Base-by-base conservation (phyloP, 1,140 invertebrate species). In the Druon quercuslanigerum region DNA sequence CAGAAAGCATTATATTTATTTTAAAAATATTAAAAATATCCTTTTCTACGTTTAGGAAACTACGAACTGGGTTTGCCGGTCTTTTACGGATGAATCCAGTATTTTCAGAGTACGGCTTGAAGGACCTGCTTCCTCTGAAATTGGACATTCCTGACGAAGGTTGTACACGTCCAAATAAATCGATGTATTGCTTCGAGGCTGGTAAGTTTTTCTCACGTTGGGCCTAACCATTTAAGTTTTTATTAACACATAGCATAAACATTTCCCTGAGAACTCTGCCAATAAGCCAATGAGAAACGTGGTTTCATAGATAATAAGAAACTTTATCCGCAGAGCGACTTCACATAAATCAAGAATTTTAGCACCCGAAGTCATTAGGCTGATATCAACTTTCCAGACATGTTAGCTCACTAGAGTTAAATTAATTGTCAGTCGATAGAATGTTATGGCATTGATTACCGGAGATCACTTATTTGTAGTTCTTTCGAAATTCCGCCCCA, bases 141-240 rank as follows among this genome's bases (percentile, higher is more conserved):
- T 91, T 97, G 50, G 95, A 97, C 81, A 95, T 97, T 77, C 97
- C 97, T 6, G 97, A 98, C 89, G 96, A 97, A 92, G 97, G 97
- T n/a, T 98, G 97, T 89, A 97, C 96, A 3, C 91, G 97, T 71
- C 96, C 96, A 2, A 97, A 97, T 87, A 93, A 94, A 82, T 96
- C 95, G 71, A 96, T 98, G 94, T 98, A 95, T 87, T 98, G 97
- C 87, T 98, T 98, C 87, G 97, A 98, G 93, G 96, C 95, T 82
- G 96, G 95, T 95, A 90, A 91, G 88, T 50, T 75, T n/a, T 46
- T 71, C 54, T 57, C 20, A 20, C 54, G n/a, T 20, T 57, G 8
- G 8, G 33, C 33, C 40, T 11, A 71, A 71, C 70, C 16, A 19
- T 20, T 20, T 25, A 7, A 5, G 25, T 9, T 71, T 40, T 71